Evolutionary conservation across 2,797 vertebrate genomes (phyloP).

Genomic region (Falco peregrinus): DNA sequence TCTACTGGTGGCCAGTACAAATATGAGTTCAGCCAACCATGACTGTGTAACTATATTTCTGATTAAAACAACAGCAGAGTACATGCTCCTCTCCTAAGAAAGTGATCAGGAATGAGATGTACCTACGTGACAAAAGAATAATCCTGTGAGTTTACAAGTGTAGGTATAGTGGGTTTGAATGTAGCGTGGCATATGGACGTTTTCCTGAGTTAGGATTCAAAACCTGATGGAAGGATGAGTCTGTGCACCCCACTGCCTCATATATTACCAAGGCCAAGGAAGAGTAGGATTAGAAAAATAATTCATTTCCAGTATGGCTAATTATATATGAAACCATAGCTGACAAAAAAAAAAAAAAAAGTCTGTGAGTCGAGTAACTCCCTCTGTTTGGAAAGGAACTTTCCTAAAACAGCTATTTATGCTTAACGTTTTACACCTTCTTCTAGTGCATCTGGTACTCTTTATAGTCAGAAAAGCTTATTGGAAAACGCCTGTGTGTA

Average conservation of each 20-base stretch:
- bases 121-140: background rate
- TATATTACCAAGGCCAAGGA: background rate
- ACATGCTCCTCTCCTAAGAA: background rate
- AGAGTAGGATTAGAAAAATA: background rate
- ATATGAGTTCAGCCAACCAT: background rate
- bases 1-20: background rate
- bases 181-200: accelerated
- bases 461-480: background rate
- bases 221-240: background rate
- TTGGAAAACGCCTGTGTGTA: background rate
- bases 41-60: accelerated
- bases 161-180: background rate
- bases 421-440: background rate
- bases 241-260: background rate
- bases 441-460: background rate
- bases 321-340: background rate
- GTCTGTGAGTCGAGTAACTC: background rate
- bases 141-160: background rate
- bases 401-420: background rate
- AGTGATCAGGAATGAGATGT: background rate
- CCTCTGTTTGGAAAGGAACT: background rate
- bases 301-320: background rate
- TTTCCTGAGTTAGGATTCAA: background rate
- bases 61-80: background rate
- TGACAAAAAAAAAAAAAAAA: background rate